phyloP scores from a whole-genome alignment of 2,888 invertebrate species.

The Ophioninae sp. region DNA sequence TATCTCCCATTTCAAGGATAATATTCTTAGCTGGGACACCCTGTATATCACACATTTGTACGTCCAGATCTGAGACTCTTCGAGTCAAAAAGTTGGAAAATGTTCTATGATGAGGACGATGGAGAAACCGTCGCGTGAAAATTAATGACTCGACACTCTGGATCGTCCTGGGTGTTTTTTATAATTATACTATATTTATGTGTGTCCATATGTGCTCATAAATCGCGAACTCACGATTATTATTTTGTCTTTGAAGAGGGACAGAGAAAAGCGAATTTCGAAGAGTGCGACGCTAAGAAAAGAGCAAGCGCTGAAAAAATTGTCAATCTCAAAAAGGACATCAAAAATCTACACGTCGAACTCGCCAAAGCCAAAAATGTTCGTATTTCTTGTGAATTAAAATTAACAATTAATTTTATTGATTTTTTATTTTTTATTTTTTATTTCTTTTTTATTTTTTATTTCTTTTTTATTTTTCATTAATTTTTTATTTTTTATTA shows the following conservation, averaged over 20 bases:
- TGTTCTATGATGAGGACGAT: constrained; percentile 12
- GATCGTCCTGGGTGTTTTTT: constrained; percentile 41
- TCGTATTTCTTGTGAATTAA: constrained; percentile 25
- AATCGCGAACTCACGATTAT: constrained; percentile 18
- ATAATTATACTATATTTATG: constrained; percentile 10
- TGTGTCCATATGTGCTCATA: constrained; percentile 2
- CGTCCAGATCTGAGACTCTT: constrained; percentile 13
- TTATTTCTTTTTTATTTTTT: too few species aligned
- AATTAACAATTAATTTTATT: too few species aligned
- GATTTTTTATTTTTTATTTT: too few species aligned
- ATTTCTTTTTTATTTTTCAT: too few species aligned
- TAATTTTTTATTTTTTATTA: too few species aligned
- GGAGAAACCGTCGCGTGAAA: constrained; percentile 54
- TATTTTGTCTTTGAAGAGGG: constrained; percentile 85
- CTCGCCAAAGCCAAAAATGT: constrained; percentile 83
- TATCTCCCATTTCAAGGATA: too few species aligned
- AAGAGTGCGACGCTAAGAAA: constrained; percentile 89
- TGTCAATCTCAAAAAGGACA: constrained; percentile 87
- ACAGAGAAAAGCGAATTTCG: constrained; percentile 91
- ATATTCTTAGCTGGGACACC: too few species aligned
- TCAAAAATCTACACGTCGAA: constrained; percentile 85
- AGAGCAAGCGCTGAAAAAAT: constrained; percentile 88
- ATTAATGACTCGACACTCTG: constrained; percentile 50
- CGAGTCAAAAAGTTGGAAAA: constrained; percentile 41
- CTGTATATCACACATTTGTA: constrained; percentile 2